These are phyloP conservation scores for Papilio dardanus DNA, from an alignment of 1,140 invertebrate genomes.

Conservation along the genomic window DNA sequence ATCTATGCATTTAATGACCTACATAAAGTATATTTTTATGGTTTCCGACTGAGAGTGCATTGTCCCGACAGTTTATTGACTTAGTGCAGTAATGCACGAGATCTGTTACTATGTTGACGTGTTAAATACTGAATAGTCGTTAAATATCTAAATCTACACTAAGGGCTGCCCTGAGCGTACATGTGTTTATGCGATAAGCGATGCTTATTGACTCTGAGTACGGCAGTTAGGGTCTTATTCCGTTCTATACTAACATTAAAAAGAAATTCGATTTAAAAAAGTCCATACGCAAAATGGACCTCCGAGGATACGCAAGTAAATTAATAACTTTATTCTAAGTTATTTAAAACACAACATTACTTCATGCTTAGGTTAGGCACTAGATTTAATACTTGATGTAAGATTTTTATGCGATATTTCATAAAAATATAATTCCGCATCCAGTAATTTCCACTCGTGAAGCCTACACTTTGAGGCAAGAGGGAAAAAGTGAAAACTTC, in stretches of 20 bases:
- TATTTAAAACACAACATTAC: not conserved
- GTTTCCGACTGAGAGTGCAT: conserved; percentile 19
- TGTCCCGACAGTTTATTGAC: conserved; percentile 14
- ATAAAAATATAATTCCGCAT: conserved; percentile 1
- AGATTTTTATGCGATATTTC: conserved; percentile 13
- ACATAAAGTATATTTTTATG: conserved; percentile 15
- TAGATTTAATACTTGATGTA: not conserved
- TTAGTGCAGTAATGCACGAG: not conserved
- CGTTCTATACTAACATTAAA: too few relatives aligned
- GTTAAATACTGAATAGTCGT: not conserved
- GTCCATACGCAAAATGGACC: too few relatives aligned
- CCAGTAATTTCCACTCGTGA: conserved; percentile 8
- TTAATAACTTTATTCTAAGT: not conserved
- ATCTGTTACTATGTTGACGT: not conserved
- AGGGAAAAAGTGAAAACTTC: conserved; percentile 15
- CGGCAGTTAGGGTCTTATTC: too few relatives aligned
- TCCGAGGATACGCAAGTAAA: too few relatives aligned
- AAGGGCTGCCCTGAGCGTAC: too few relatives aligned
- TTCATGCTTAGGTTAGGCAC: too few relatives aligned
- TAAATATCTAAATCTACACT: not conserved
- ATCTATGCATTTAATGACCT: conserved; percentile 14
- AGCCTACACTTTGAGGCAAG: conserved; percentile 9
- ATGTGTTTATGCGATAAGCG: too few relatives aligned
- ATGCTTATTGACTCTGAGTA: too few relatives aligned
- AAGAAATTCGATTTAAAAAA: too few relatives aligned